Conservation (phyloP, 2,113 vertebrate genomes). For the Naja naja region DNA sequence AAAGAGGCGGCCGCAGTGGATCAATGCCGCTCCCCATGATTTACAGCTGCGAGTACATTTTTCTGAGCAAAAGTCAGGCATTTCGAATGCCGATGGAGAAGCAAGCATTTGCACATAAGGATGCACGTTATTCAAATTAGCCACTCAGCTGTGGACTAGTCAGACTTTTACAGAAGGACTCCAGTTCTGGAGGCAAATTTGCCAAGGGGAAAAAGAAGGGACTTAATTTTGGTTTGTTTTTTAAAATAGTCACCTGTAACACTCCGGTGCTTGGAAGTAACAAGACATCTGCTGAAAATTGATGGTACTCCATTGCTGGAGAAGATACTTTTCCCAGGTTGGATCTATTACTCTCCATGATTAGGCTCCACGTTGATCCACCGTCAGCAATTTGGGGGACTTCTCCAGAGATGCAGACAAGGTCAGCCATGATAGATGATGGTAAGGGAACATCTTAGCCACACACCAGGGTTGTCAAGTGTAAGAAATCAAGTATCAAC, state of each 20-base stretch:
- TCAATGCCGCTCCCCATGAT: slow-evolving; percentile 10
- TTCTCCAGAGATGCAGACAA: not conserved
- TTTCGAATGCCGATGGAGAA: not conserved
- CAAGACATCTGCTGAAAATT: not conserved
- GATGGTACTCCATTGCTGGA: not conserved
- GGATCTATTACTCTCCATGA: not conserved
- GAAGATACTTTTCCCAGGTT: not conserved
- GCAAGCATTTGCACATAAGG: not conserved
- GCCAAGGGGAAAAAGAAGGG: not conserved
- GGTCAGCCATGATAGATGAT: not conserved
- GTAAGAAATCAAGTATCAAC: too few species aligned
- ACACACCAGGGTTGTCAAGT: not conserved
- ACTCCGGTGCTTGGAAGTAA: not conserved
- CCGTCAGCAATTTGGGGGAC: not conserved
- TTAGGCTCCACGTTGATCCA: not conserved
- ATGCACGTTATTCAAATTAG: not conserved
- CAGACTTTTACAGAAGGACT: not conserved
- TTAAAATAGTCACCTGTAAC: not conserved
- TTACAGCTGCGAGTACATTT: not conserved
- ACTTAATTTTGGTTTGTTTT: not conserved
- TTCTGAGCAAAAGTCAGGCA: slow-evolving; percentile 1
- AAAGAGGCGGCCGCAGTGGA: slow-evolving; percentile 14
- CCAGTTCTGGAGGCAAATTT: not conserved
- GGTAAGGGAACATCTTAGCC: not conserved
- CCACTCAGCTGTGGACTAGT: not conserved